Percentiles rank a stretch among this genome's conserved stretches.
phyloP scores from a whole-genome alignment of 2,888 invertebrate species.

The Thysanoteuthis rhombus region DNA sequence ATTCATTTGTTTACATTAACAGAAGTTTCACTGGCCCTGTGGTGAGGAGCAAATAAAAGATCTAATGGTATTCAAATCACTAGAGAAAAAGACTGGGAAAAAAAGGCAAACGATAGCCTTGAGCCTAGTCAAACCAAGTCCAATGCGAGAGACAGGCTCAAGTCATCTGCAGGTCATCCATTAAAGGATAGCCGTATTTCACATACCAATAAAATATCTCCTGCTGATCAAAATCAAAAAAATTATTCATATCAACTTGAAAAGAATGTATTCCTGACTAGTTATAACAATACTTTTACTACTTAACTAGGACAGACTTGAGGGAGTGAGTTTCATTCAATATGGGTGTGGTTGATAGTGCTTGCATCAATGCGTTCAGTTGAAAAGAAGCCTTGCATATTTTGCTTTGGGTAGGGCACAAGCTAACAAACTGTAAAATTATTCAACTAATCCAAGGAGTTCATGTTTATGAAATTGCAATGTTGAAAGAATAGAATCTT shows the following conservation, averaged over 20 bases:
- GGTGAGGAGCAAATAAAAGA: neutral
- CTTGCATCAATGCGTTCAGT: neutral
- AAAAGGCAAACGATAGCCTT: neutral
- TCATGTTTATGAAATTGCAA: too few relatives aligned
- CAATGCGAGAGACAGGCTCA: neutral
- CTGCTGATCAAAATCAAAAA: neutral
- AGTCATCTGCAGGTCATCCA: neutral
- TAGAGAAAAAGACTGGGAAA: neutral
- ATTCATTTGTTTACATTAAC: neutral
- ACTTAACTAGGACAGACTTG: neutral
- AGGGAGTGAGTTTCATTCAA: neutral
- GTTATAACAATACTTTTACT: neutral
- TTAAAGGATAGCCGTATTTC: neutral
- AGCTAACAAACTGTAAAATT: neutral
- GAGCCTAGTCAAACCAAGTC: neutral
- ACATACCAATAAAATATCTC: neutral
- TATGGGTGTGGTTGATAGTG: neutral
- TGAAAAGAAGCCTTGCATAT: neutral
- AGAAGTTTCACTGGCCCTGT: neutral
- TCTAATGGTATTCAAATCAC: neutral
- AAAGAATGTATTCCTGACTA: neutral
- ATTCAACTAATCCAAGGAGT: neutral
- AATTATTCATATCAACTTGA: neutral
- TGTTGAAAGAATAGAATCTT: neutral
- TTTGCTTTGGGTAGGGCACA: neutral